phyloP scores from a whole-genome alignment of 2,888 invertebrate genomes.

The Dryobotodes eremita region DNA sequence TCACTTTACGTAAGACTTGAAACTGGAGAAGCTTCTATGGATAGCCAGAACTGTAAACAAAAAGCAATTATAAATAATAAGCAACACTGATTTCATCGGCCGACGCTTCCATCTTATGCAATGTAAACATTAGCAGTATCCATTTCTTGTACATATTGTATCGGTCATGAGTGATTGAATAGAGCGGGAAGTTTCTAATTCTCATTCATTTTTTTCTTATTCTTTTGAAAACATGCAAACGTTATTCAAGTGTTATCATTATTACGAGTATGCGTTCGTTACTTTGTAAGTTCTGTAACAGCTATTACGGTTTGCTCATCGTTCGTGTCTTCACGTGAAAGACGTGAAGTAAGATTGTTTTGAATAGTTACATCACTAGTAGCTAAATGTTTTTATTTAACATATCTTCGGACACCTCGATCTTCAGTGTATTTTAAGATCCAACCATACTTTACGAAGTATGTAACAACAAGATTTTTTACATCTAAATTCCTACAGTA shows the following conservation, averaged over 20 bases:
- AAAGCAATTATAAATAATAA: slow-evolving; percentile 54
- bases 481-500: not conserved
- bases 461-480: not conserved
- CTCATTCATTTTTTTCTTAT: slow-evolving; percentile 48
- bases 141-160: slow-evolving; percentile 52
- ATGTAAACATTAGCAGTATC: slow-evolving; percentile 56
- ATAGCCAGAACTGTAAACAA: slow-evolving; percentile 46
- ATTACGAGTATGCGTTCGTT: slow-evolving; percentile 52
- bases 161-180: slow-evolving; percentile 65
- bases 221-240: slow-evolving; percentile 52
- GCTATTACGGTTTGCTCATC: slow-evolving; percentile 52
- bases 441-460: not conserved
- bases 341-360: slow-evolving; percentile 43
- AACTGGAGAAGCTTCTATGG: slow-evolving; percentile 39
- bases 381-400: slow-evolving; percentile 20
- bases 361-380: slow-evolving; percentile 44
- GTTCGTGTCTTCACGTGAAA: slow-evolving; percentile 39
- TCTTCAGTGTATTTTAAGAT: slow-evolving; percentile 8
- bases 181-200: slow-evolving; percentile 64
- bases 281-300: slow-evolving; percentile 54
- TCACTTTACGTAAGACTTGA: slow-evolving; percentile 25
- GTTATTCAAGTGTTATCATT: slow-evolving; percentile 63
- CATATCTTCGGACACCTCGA: not conserved
- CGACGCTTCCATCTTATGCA: slow-evolving; percentile 58
- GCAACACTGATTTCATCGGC: slow-evolving; percentile 39